Conservation (phyloP, 2,888 invertebrate species). For the Xestia xanthographa region DNA sequence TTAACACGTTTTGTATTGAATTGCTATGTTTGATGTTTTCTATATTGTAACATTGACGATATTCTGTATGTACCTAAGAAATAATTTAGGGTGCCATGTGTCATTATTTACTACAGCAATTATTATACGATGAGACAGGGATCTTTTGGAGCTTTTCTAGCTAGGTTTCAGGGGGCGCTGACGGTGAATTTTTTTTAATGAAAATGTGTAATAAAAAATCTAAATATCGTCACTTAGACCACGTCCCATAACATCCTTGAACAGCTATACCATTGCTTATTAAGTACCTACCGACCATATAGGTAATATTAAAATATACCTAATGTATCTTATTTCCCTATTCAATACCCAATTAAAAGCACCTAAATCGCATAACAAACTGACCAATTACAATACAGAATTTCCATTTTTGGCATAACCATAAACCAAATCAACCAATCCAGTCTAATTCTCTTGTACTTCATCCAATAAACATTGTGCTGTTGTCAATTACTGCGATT, state of each 20-base stretch:
- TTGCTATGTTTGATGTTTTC: too few relatives aligned
- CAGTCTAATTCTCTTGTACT: constrained; percentile 42
- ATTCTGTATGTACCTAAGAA: too few relatives aligned
- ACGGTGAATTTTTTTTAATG: too few relatives aligned
- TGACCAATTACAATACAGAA: constrained; percentile 19
- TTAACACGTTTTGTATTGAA: too few relatives aligned
- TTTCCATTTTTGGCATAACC: constrained; percentile 13
- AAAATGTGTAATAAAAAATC: too few relatives aligned
- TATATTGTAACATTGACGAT: too few relatives aligned
- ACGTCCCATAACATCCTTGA: background rate
- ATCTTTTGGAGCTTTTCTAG: too few relatives aligned
- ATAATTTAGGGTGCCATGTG: too few relatives aligned
- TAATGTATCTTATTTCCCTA: background rate
- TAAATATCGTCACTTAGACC: background rate
- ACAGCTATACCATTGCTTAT: background rate
- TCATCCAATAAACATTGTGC: constrained; percentile 60
- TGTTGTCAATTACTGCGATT: constrained; percentile 69
- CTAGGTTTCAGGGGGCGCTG: too few relatives aligned
- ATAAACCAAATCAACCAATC: constrained; percentile 20
- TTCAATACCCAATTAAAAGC: constrained; percentile 15
- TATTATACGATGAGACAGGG: too few relatives aligned
- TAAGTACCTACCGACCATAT: background rate
- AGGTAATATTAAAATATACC: too few relatives aligned
- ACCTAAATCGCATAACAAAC: constrained; percentile 6
- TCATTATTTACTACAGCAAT: too few relatives aligned